A percentile compares a stretch with the other conserved stretches of the same genome.
Conservation (phyloP, 2,113 vertebrate genomes). For the Sula dactylatra region DNA sequence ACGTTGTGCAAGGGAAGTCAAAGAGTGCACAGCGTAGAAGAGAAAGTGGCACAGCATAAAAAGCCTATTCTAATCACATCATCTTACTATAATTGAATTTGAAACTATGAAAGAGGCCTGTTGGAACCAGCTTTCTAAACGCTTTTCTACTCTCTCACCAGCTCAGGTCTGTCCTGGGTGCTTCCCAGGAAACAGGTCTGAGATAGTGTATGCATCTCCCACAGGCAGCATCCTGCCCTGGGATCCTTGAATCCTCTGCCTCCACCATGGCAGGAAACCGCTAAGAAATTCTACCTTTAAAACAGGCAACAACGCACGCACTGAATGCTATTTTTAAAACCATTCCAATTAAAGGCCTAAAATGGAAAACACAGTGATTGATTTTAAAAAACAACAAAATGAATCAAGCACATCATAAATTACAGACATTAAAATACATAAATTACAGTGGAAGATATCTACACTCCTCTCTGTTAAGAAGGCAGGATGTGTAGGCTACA, state of each 20-base stretch:
- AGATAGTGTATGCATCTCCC: neutral
- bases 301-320: neutral
- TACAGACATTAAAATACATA: neutral
- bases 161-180: neutral
- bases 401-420: neutral
- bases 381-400: neutral
- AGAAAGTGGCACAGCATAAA: neutral
- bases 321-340: neutral
- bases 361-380: neutral
- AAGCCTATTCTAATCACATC: neutral
- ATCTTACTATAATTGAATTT: neutral
- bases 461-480: neutral
- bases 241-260: neutral
- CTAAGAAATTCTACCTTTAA: neutral
- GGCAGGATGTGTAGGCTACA: neutral
- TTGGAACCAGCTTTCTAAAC: neutral
- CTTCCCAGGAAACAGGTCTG: too few species aligned
- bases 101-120: neutral
- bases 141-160: neutral
- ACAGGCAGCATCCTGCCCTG: neutral
- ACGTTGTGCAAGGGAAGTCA: neutral
- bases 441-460: neutral
- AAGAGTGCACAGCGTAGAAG: neutral
- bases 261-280: neutral
- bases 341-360: neutral